Evolutionary conservation across 2,888 invertebrate species (phyloP), one percentile per base, ranked within the genome.

Genomic region (Capitulum mitella): DNA sequence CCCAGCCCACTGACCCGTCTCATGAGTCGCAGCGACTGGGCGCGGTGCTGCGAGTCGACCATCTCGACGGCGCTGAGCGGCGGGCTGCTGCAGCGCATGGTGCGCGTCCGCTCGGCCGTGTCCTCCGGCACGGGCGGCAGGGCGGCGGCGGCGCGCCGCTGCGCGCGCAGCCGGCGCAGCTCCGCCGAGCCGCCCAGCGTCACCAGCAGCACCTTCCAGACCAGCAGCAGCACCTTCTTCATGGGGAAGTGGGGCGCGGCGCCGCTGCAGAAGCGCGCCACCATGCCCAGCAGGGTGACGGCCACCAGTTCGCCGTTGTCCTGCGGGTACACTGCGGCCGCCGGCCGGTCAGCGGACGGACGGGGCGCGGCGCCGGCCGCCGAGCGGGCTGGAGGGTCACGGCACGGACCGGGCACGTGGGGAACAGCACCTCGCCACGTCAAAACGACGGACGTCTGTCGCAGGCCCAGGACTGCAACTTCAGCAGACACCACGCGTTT

Each of bases 221-320:
- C 86, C 32, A 99, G 87, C 77, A 99, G 87, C 32, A 99, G 88
- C 19, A 98, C 94, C 87, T 99, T 99, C 86, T 97, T 98, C 91
- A 99, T 98, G 5, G 99, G 99, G 87, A 97, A 98, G 87, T 98
- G 97, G 32, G 98, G 96, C 12, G 95, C 93, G 43, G 93, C 92
- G 0, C 98, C 98, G 83, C 95, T 94, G 87, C 98, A 98, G 85
- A 98, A 96, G 83, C 93, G 91, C 51, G 97, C 97, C 46, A 98
- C 94, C 98, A 99, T 98, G 82, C 94, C 92, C 80, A 99, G 89
- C 78, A 99, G 88, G 84, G 95, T 94, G 5, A 97, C 92, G 58
- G 94, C 91, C 46, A 98, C 86, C 80, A 95, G 86, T 85, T 97
- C 97, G 26, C 79, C 81, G 3, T 64, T 76, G 83, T 97, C 95